Evolutionary conservation across 1,140 invertebrate genomes (phyloP), one percentile per base, ranked within the genome.

Genomic region (Drosophila teissieri): DNA sequence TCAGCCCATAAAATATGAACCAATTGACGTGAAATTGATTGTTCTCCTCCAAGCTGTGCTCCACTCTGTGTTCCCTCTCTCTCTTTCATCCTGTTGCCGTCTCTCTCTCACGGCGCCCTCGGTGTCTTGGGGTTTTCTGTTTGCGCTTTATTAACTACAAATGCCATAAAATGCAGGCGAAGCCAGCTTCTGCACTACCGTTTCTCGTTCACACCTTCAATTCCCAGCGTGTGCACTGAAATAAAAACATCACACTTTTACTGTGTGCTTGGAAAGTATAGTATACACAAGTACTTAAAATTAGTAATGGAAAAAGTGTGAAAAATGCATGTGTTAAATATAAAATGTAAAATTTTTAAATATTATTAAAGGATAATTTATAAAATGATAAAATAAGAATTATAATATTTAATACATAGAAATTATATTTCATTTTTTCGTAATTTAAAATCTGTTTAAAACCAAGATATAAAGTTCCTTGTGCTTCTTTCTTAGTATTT

Each of bases 1-100:
- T 80, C 60, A 77, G 80, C 77, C 85, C 80, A 89, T 88, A 84
- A 88, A 88, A 88, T 85, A 90, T 90, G 77, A 89, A 80, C 60
- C 80, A 84, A 89, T 89, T 89, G 85, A 84, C 80, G 77, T 89
- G 73, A 90, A 84, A 89, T 89, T 89, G 85, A 89, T 89, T 84
- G 69, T 89, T 77, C 63, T 55, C 46, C 80, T 67, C 37, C 53
- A 48, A 55, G 63, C 56, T 46, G 62, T 54, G 49, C 22, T 17
- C 31, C 24, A 37, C 40, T 48, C 61, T 57, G 44, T 31, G 60
- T 1, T 19, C 45, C 19, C 34, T 42, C 31, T 8, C n/a, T 24
- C 15, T 14, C 14, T 39, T 39, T 39, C 5, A 14, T 12, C 24
- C 11, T 37, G 36, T n/a, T 10, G 11, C 22, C 34, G 2, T 37